Base-by-base conservation (phyloP, 1,140 invertebrate species). In the Drosophila nannoptera region DNA sequence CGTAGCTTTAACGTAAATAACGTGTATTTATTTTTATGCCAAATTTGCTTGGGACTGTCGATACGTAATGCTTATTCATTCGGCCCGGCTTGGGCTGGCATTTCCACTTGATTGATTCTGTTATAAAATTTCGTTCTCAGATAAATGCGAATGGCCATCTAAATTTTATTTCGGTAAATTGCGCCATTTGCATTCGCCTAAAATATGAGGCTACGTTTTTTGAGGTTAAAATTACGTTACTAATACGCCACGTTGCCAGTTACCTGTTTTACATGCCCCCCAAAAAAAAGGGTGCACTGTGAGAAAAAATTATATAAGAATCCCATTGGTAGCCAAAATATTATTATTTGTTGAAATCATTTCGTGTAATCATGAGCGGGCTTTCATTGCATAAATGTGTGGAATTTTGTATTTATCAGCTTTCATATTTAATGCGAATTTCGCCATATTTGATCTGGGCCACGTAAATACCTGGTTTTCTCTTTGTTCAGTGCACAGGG, bases 131-230 rank as follows among this genome's bases (percentile, higher is more conserved):
- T 12, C 40, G 2, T 80, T 77, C 1, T 9, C 68, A 74, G 75
- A 84, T 86, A 80, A 84, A 86, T 75, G 86, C 76, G 63, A 83
- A 84, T 83, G 76, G 66, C 35, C 63, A 56, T 59, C 80, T 83
- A 80, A 76, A 84, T 84, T 80, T 71, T 70, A 49, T 67, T 61
- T 58, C 52, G 49, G 52, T 67, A 76, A 73, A 75, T 72, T 76
- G 63, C 55, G 12, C 46, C 64, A 80, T 83, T 83, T 83, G 76
- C 80, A 76, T 83, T 76, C 84, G 59, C 59, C 62, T 56, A 63
- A 69, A 78, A 63, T 66, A 66, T 78, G 77, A 42, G 62, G 66
- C 35, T 33, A 40, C 48, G 12, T 59, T 45, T 60, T 55, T 72
- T 67, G 65, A 80, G 75, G 65, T 72, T 75, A 62, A 64, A 83